These are phyloP conservation scores for Leucania comma DNA, from an alignment of 2,888 invertebrate species.

Conservation along the genomic window DNA sequence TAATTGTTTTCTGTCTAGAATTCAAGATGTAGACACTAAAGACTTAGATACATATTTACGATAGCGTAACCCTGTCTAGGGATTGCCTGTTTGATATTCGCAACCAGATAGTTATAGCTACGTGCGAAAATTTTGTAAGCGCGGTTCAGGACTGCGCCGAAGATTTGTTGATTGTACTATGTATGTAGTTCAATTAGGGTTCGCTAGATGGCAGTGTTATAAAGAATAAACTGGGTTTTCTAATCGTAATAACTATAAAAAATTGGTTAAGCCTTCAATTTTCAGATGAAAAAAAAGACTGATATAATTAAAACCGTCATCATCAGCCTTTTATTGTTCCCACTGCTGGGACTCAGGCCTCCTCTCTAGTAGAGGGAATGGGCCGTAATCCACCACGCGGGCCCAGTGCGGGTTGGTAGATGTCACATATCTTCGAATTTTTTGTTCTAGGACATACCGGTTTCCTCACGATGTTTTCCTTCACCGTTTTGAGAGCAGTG, in stretches of 20 bases:
- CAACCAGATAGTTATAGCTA: constrained; percentile 39
- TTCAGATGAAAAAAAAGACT: not conserved
- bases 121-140: constrained; percentile 44
- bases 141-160: constrained; percentile 9
- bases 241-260: not conserved
- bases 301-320: no score
- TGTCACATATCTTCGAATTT: no score
- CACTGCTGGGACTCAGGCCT: no score
- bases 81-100: constrained; percentile 54
- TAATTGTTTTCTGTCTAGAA: constrained; percentile 27
- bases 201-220: constrained; percentile 26
- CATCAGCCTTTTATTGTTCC: no score
- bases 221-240: not conserved
- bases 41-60: constrained; percentile 34
- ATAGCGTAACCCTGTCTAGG: constrained; percentile 37
- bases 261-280: not conserved
- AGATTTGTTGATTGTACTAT: constrained; percentile 36
- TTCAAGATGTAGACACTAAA: constrained; percentile 10
- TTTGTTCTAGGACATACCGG: no score
- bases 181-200: constrained; percentile 14
- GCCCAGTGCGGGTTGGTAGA: no score
- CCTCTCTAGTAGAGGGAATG: no score
- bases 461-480: no score
- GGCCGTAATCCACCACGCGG: no score
- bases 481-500: no score